Evolutionary conservation across 1,140 invertebrate genomes (phyloP).

Genomic region (Hormaphis cornu): DNA sequence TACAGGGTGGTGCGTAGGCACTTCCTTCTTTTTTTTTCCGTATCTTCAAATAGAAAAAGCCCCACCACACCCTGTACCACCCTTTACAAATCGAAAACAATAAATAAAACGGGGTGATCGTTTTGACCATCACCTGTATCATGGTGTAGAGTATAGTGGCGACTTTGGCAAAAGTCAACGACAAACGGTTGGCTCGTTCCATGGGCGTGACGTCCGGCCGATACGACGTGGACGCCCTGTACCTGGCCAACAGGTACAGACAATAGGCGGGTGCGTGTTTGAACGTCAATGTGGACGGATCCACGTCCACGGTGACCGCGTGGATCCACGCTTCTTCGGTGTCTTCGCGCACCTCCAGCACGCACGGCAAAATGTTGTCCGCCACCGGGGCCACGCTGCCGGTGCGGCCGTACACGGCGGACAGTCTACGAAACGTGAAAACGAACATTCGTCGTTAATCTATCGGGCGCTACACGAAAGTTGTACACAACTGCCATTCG

Average conservation of each 20-base stretch:
- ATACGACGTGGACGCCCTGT: slow-evolving; percentile 86
- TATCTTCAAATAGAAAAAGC: too few relatives aligned
- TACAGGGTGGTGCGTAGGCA: too few relatives aligned
- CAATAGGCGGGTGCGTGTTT: slow-evolving; percentile 90
- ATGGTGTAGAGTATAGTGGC: slow-evolving; percentile 74
- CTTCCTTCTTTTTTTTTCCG: too few relatives aligned
- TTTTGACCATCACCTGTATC: slow-evolving; percentile 52
- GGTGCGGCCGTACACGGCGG: slow-evolving; percentile 44
- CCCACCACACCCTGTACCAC: too few relatives aligned
- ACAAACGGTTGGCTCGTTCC: slow-evolving; percentile 80
- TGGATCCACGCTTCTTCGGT: slow-evolving; percentile 83
- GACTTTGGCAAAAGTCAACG: slow-evolving; percentile 78
- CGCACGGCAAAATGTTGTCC: slow-evolving; percentile 86
- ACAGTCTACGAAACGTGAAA: background rate
- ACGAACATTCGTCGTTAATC: too few relatives aligned
- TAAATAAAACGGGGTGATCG: background rate
- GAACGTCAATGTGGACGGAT: slow-evolving; percentile 72
- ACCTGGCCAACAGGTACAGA: slow-evolving; percentile 83
- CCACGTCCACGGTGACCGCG: slow-evolving; percentile 75
- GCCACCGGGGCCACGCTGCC: slow-evolving; percentile 52
- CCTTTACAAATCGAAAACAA: background rate
- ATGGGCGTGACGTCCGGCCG: slow-evolving; percentile 81
- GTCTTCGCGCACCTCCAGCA: slow-evolving; percentile 88
- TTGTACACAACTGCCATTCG: too few relatives aligned
- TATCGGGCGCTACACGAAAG: too few relatives aligned